Percentiles rank a stretch among this genome's conserved stretches.
Evolutionary conservation across 2,888 invertebrate species (phyloP).

Genomic region (Athalia cordata): DNA sequence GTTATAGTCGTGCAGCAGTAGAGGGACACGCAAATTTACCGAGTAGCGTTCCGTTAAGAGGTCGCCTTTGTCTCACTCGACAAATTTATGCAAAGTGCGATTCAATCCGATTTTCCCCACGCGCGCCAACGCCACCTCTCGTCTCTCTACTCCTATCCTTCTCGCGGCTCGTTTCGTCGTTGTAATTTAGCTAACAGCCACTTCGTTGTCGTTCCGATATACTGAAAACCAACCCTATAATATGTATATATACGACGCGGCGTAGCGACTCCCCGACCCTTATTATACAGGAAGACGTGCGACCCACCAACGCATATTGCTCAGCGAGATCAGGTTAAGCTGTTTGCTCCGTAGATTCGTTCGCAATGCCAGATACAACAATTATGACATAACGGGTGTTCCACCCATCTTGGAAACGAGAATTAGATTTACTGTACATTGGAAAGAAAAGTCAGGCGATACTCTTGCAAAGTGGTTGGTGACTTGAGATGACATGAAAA

Average conservation of each 20-base stretch:
- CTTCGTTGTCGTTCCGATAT: conserved; percentile 22
- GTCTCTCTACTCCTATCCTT: background rate
- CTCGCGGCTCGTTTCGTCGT: conserved; percentile 10
- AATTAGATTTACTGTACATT: background rate
- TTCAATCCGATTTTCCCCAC: conserved; percentile 43
- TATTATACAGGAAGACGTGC: background rate
- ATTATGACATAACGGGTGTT: background rate
- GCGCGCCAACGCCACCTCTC: conserved; percentile 24
- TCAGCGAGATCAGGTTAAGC: conserved; percentile 23
- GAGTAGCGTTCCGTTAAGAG: conserved; percentile 8
- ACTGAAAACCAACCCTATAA: background rate
- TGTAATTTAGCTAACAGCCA: conserved; percentile 46
- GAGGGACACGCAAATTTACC: conserved; percentile 1
- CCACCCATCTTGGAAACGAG: background rate
- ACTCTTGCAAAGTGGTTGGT: background rate
- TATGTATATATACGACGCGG: conserved; percentile 2
- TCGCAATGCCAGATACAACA: background rate
- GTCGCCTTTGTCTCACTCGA: conserved; percentile 37
- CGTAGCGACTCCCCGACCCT: background rate
- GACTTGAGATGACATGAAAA: conserved; percentile 29
- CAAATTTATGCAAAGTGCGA: conserved; percentile 47
- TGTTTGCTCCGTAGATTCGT: conserved; percentile 24
- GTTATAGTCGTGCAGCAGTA: background rate
- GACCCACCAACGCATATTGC: conserved; percentile 23
- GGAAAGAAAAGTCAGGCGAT: background rate